Conservation (phyloP, 2,113 vertebrate genomes). For the Cinclus mexicanus region DNA sequence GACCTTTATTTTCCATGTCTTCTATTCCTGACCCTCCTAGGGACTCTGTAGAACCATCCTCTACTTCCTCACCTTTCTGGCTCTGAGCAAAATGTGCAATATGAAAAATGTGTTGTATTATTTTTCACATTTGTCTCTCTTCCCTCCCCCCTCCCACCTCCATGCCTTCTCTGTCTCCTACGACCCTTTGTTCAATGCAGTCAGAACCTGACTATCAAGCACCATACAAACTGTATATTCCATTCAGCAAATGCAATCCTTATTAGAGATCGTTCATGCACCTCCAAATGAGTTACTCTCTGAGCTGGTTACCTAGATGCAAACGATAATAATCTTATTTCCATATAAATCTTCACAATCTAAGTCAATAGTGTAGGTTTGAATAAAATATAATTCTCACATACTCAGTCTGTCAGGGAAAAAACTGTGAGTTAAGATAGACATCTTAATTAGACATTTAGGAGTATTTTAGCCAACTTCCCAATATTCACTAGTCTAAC, state of each 20-base stretch:
- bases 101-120: neutral
- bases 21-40: constrained; percentile 61
- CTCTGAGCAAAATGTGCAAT: neutral
- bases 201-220: neutral
- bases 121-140: neutral
- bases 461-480: neutral
- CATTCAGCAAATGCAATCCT: neutral
- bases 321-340: neutral
- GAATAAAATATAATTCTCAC: neutral
- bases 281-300: neutral
- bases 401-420: neutral
- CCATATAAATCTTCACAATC: neutral
- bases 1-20: constrained; percentile 69
- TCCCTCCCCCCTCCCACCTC: accelerated
- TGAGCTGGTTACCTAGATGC: neutral
- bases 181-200: neutral
- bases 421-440: neutral
- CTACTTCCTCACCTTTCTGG: constrained; percentile 72
- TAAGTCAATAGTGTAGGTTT: neutral
- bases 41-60: constrained; percentile 66
- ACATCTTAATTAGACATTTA: neutral
- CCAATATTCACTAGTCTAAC: neutral
- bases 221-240: neutral
- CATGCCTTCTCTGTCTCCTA: neutral
- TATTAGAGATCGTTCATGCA: neutral